Evolutionary conservation across 2,113 vertebrate species (phyloP).

Genomic region (Cephalopholis sonnerati): DNA sequence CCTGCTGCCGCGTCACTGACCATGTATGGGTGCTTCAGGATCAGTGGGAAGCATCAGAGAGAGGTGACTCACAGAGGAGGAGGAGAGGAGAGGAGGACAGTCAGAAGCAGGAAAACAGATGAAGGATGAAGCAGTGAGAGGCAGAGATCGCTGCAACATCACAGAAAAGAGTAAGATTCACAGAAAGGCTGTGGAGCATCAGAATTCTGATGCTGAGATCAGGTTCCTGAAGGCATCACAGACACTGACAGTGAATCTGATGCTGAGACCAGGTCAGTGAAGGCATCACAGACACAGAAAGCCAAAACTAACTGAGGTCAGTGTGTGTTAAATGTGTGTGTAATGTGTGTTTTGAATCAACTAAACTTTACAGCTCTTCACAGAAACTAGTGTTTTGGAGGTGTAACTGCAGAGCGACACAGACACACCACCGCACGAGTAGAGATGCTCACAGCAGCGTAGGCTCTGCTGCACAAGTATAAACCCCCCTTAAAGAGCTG

Average conservation of each 20-base stretch:
- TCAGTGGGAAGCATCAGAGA: not conserved
- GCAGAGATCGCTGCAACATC: conserved; percentile 22
- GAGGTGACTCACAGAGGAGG: conserved; percentile 53
- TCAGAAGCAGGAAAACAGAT: not conserved
- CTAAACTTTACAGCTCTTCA: too few species aligned
- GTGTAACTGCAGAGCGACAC: too few species aligned
- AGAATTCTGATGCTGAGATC: not conserved
- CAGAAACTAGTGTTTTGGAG: too few species aligned
- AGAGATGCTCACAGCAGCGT: too few species aligned
- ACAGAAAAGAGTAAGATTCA: not conserved
- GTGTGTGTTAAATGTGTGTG: too few species aligned
- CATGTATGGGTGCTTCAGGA: conserved; percentile 66
- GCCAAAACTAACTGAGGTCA: too few species aligned
- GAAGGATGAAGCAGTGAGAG: conserved; percentile 7
- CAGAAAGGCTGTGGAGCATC: not conserved
- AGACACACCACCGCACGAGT: too few species aligned
- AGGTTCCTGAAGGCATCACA: not conserved
- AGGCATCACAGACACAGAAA: not conserved
- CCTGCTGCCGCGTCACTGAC: conserved; percentile 73
- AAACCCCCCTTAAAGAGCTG: too few species aligned
- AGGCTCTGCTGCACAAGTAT: too few species aligned
- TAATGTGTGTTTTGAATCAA: too few species aligned
- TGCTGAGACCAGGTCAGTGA: not conserved
- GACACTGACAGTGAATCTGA: too few species aligned
- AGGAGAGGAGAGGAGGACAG: not conserved